A percentile compares a stretch with the other conserved stretches of the same genome.
Conservation (phyloP, 2,113 vertebrate genomes). For the Illadopsis cleaveri region DNA sequence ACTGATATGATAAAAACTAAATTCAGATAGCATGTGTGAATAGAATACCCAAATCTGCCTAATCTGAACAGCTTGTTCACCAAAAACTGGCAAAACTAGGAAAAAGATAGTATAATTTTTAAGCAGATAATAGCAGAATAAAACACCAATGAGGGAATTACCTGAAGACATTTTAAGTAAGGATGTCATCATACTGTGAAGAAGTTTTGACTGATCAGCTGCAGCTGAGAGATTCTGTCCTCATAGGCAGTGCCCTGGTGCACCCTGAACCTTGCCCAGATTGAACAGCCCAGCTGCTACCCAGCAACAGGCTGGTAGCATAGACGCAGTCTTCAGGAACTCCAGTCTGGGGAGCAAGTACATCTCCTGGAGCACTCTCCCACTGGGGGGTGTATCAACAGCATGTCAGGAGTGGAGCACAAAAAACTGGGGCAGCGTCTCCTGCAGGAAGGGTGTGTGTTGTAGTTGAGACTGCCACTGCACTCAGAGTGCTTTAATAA, state of each 20-base stretch:
- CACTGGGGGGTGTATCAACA: neutral
- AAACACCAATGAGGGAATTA: neutral
- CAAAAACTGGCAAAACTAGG: neutral
- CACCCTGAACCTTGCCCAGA: neutral
- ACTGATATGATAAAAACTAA: neutral
- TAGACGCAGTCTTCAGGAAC: neutral
- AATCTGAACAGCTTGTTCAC: neutral
- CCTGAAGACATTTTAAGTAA: neutral
- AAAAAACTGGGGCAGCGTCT: neutral
- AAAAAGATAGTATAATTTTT: neutral
- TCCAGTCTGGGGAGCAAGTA: rapidly evolving
- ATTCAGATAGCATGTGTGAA: neutral
- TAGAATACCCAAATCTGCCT: neutral
- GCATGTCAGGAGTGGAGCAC: neutral
- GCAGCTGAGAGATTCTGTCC: neutral
- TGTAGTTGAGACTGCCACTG: too few relatives aligned
- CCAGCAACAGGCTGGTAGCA: neutral
- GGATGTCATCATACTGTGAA: neutral
- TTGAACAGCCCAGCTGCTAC: neutral
- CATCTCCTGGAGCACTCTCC: neutral
- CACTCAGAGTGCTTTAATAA: too few relatives aligned
- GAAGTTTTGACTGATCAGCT: neutral
- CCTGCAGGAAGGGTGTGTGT: neutral
- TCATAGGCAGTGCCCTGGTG: neutral
- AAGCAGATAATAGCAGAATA: neutral